Base-by-base conservation (phyloP, 2,888 invertebrate genomes). In the Metalampra italica region DNA sequence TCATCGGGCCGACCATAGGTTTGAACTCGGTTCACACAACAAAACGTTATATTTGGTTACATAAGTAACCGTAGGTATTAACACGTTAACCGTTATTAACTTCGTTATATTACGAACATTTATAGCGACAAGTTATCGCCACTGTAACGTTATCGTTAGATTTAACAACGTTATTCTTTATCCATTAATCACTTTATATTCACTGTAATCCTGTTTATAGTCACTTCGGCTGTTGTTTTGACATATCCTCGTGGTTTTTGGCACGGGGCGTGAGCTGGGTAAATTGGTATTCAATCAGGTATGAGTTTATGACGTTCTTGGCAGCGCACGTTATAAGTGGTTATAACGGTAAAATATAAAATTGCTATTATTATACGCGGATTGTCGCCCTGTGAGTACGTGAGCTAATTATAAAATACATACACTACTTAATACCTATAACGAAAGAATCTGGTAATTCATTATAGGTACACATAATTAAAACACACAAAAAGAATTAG, bases 1-100 rank as follows among this genome's bases (percentile, higher is more conserved):
- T 88, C 87, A 85, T 88, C 49, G 68, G 75, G 69, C 72, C 70
- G 59, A 75, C 71, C 64, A 42, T 46, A 34, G 32, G n/a, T 8
- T 22, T 36, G n/a, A 3, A n/a, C 3, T n/a, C 36, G 22, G 22
- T 36, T 36, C n/a, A n/a, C 36, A 36, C n/a, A 36, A 36, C 3
- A 36, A 36, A 39, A 14, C 39, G 39, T 39, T 14, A 38, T 13
- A 7, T 14, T 39, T 14, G 14, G 39, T 39, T 39, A 39, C 14
- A 39, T 39, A 7, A 14, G 39, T 39, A 38, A 14, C 39, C 3
- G 37, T 37, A 34, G 34, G 5, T 22, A 22, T 22, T 32, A 32
- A 32, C 32, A 2, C 36, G n/a, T 36, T n/a, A 36, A 22, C 5
- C 14, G 22, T 44, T 45, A 42, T 15, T 44, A 22, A 22, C 22